Evolutionary conservation across 2,888 invertebrate genomes (phyloP).

Genomic region (Sarcophaga caerulescens): DNA sequence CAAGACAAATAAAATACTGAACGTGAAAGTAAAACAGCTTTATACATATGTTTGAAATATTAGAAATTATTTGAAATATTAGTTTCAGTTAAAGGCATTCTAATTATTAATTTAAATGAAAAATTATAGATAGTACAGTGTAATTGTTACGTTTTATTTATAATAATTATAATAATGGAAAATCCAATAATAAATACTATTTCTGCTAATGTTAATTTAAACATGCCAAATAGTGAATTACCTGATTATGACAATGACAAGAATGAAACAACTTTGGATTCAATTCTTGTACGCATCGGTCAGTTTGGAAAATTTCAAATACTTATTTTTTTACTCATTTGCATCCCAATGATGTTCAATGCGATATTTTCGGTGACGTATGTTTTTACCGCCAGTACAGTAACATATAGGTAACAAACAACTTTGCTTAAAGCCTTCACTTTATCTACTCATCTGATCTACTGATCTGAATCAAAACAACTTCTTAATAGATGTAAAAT

Average conservation of each 20-base stretch:
- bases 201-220: constrained; percentile 12
- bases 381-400: constrained; percentile 87
- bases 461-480: constrained; percentile 31
- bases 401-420: constrained; percentile 85
- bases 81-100: neutral
- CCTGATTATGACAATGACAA: constrained; percentile 2
- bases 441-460: neutral
- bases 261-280: constrained; percentile 74
- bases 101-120: neutral
- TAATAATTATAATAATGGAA: constrained; percentile 34
- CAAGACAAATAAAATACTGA: neutral
- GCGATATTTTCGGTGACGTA: constrained; percentile 86
- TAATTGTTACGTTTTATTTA: neutral
- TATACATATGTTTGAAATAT: neutral
- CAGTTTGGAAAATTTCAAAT: constrained; percentile 87
- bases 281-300: constrained; percentile 81
- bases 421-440: neutral
- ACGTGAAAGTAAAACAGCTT: neutral
- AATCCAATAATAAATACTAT: constrained; percentile 12
- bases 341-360: constrained; percentile 85
- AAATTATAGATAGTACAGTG: neutral
- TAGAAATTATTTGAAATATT: constrained; percentile 5
- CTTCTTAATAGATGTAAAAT: constrained; percentile 79
- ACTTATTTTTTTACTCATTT: constrained; percentile 83
- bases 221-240: neutral